A percentile compares a stretch with the other conserved stretches of the same genome.
Evolutionary conservation across 2,888 invertebrate genomes (phyloP).

Genomic region (Idaea aversata): DNA sequence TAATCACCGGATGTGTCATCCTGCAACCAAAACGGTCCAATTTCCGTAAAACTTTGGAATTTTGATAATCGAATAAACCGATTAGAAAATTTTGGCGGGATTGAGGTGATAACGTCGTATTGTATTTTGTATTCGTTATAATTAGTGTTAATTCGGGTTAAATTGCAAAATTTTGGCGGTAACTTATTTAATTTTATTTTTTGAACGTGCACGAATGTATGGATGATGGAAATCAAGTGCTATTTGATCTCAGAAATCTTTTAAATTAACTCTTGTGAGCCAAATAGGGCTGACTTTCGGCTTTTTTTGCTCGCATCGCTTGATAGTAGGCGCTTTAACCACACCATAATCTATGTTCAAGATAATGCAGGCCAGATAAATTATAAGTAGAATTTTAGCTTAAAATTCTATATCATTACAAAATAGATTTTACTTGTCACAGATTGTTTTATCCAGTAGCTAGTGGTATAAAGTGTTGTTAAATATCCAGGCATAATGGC

Average conservation of each 20-base stretch:
- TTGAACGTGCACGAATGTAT: background rate
- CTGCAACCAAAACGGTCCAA: slow-evolving; percentile 82
- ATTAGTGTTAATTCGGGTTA: background rate
- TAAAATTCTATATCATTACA: too few species aligned
- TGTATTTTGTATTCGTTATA: background rate
- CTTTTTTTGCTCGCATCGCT: too few species aligned
- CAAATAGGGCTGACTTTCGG: background rate
- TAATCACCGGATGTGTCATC: slow-evolving; percentile 96
- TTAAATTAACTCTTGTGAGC: background rate
- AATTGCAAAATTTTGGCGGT: background rate
- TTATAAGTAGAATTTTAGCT: too few species aligned
- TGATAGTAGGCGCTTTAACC: too few species aligned
- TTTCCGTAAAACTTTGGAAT: slow-evolving; percentile 17
- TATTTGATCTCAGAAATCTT: background rate
- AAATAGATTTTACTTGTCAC: too few species aligned
- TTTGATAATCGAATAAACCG: background rate
- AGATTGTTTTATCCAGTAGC: too few species aligned
- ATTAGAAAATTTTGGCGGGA: background rate
- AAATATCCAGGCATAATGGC: too few species aligned
- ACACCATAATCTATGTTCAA: too few species aligned
- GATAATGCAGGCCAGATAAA: too few species aligned
- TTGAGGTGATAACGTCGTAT: background rate
- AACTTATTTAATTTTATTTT: background rate
- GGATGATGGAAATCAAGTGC: background rate
- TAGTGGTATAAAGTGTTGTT: too few species aligned